Evolutionary conservation across 2,888 invertebrate species (phyloP), one percentile per base, ranked within the genome.

Genomic region (Laspeyria flexula): DNA sequence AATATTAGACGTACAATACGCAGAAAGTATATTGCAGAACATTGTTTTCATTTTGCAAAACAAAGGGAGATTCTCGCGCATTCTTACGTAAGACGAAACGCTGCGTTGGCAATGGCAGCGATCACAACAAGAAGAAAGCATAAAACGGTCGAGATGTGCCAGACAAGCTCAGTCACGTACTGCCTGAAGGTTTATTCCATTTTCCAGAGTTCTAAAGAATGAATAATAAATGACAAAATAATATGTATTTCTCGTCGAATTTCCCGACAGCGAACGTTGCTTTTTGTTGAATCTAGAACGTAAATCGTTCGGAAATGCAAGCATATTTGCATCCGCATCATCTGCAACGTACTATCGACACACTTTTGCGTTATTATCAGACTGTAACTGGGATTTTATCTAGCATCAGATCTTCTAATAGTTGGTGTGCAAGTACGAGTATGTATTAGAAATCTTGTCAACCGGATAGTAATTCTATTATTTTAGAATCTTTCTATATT

Each of bases 171-270:
- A 81, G 87, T 86, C 90, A 90, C 89, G 90, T 90, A 81, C 84
- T 60, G 68, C 69, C 77, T 39, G 82, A 84, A 81, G 79, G 79
- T 82, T 82, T 84, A 87, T 83, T 81, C 83, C 85, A 84, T 85
- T 89, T 88, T 85, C 85, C 79, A 85, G 82, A 83, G 75, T 81
- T 83, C 85, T 10, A 84, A 79, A 80, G 76, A 79, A 77, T 83
- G 85, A 86, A 88, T 89, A 87, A 88, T 86, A 88, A 88, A 90
- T 84, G 82, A 84, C 80, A 81, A 82, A 83, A 83, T 75, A 83
- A 9, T 12, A 12, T 13, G 31, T 31, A 13, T 81, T 83, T 79
- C 77, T 67, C 50, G 53, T 44, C 54, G 46, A 52, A 59, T 51
- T 45, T 53, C 33, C 55, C 55, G 73, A 74, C 74, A 72, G 75